Conservation (phyloP, 1,140 invertebrate genomes). For the Druon quercuslanigerum region DNA sequence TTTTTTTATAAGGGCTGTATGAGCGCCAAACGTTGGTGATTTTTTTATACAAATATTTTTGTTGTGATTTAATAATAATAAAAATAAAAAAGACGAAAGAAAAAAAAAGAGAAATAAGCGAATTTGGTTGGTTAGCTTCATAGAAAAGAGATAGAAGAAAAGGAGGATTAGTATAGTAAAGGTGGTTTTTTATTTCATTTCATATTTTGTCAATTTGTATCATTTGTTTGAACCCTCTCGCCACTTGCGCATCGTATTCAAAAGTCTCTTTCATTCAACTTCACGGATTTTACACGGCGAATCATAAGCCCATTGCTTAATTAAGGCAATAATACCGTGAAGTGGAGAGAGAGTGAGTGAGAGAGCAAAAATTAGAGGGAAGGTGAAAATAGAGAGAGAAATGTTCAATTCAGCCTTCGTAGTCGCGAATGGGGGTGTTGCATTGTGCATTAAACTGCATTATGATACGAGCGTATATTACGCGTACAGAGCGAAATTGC, state of each 20-base stretch:
- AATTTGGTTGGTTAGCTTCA: too few relatives aligned
- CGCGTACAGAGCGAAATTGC: conserved; percentile 2
- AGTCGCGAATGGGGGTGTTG: conserved; percentile 33
- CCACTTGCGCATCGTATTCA: conserved; percentile 31
- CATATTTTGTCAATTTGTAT: not conserved
- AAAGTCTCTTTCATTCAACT: conserved; percentile 54
- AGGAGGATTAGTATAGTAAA: too few relatives aligned
- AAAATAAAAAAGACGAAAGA: too few relatives aligned
- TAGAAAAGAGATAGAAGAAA: too few relatives aligned
- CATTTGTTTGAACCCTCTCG: conserved; percentile 33
- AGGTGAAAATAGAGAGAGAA: conserved; percentile 44
- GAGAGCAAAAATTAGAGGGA: conserved; percentile 37
- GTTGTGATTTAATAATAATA: too few relatives aligned
- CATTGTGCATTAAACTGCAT: conserved; percentile 52
- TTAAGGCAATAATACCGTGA: conserved; percentile 60
- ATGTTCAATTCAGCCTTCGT: conserved; percentile 44
- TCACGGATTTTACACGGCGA: conserved; percentile 59
- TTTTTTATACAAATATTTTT: too few relatives aligned
- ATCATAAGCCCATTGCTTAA: conserved; percentile 61
- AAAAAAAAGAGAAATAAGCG: too few relatives aligned
- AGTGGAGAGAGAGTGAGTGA: conserved; percentile 43
- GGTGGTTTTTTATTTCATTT: too few relatives aligned
- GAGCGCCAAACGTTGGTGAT: too few relatives aligned
- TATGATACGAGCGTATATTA: conserved; percentile 47
- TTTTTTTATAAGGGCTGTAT: too few relatives aligned